phyloP scores from a whole-genome alignment of 2,797 vertebrate genomes.

The Xerus rutilus region DNA sequence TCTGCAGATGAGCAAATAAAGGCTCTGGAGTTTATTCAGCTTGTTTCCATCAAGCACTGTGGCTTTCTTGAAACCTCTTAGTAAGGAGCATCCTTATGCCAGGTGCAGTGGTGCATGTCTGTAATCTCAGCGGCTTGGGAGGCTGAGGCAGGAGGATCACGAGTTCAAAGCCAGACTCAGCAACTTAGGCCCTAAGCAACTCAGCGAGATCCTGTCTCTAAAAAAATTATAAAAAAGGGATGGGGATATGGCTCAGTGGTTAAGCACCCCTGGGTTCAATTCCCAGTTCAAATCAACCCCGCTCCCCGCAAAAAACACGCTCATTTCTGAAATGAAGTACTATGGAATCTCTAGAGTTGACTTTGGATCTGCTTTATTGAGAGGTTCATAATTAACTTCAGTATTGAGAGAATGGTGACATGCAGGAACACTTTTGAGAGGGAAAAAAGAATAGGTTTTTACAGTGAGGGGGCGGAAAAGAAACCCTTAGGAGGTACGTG shows the following conservation, averaged over 20 bases:
- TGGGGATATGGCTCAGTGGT: too few species aligned
- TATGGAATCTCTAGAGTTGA: neutral
- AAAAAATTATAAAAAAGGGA: too few species aligned
- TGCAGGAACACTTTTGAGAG: slow-evolving; percentile 24
- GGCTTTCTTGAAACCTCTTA: neutral
- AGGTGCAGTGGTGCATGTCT: too few species aligned
- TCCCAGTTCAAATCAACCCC: too few species aligned
- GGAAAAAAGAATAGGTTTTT: slow-evolving; percentile 29
- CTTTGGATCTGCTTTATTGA: neutral
- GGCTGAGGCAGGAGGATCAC: too few species aligned
- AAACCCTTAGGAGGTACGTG: slow-evolving; percentile 3
- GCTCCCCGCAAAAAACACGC: too few species aligned
- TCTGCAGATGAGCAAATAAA: slow-evolving; percentile 62
- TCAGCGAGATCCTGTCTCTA: too few species aligned
- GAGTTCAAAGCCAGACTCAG: too few species aligned
- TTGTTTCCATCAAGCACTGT: neutral
- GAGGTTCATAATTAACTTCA: slow-evolving; percentile 57
- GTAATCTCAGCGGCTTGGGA: too few species aligned
- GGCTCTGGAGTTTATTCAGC: neutral
- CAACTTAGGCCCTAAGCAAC: too few species aligned
- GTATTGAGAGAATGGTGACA: slow-evolving; percentile 1
- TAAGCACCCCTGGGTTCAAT: too few species aligned
- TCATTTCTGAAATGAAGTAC: slow-evolving; percentile 19
- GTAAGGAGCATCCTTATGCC: neutral
- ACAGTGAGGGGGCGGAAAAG: neutral